These are phyloP conservation scores for Sebastiscus albofasciatus DNA, from an alignment of 2,797 vertebrate genomes.

Conservation along the genomic window DNA sequence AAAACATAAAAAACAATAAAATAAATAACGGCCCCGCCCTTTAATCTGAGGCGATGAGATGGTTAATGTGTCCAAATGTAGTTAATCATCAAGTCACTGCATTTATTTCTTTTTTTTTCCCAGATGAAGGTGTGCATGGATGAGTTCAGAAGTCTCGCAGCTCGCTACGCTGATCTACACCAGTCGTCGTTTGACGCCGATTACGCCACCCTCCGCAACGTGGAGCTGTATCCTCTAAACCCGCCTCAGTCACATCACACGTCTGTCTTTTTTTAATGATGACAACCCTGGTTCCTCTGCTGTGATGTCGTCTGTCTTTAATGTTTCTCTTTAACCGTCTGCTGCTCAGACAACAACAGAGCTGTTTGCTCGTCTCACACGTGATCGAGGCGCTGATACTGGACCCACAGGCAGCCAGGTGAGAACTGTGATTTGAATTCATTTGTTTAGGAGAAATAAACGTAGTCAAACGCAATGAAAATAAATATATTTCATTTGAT, in stretches of 20 bases:
- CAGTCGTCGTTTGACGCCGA: constrained; percentile 98
- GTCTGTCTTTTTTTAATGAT: not conserved
- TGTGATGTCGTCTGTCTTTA: not conserved
- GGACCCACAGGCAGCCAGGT: constrained; percentile 95
- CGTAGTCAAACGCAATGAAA: not conserved
- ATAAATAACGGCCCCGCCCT: too few species aligned
- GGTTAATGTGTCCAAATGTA: not conserved
- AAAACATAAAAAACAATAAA: too few species aligned
- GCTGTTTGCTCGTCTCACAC: constrained; percentile 94
- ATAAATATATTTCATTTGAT: constrained; percentile 4
- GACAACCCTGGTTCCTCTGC: not conserved
- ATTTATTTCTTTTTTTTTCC: not conserved
- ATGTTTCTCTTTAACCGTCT: constrained; percentile 73
- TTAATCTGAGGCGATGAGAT: not conserved
- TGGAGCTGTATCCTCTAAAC: constrained; percentile 94
- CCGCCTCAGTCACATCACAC: not conserved
- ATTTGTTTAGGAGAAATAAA: not conserved
- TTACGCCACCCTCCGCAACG: constrained; percentile 92
- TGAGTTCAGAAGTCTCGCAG: constrained; percentile 91
- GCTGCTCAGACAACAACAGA: constrained; percentile 92
- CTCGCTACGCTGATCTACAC: constrained; percentile 93
- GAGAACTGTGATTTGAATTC: constrained; percentile 27
- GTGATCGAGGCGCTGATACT: constrained; percentile 95
- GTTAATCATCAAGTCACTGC: not conserved
- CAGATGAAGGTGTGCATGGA: constrained; percentile 99